These are phyloP conservation scores for Pandemis cinnamomeana DNA, from an alignment of 2,888 invertebrate genomes.

Conservation along the genomic window DNA sequence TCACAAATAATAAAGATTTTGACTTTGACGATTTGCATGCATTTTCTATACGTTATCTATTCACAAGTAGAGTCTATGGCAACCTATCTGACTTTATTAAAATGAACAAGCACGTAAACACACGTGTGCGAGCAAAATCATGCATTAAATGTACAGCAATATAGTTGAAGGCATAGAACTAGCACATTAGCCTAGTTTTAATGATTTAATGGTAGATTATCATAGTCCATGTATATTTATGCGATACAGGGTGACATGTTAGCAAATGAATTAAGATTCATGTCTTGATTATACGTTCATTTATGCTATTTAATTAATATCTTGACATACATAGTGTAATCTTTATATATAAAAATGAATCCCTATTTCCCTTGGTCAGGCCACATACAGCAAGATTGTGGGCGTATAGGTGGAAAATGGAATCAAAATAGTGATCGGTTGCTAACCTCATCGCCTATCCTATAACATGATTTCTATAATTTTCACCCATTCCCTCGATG, in stretches of 20 bases:
- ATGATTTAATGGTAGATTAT: constrained; percentile 3
- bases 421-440: too few species aligned
- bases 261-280: constrained; percentile 1
- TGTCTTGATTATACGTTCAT: constrained; percentile 5
- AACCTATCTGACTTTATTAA: neutral
- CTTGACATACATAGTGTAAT: too few species aligned
- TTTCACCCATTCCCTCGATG: too few species aligned
- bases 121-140: neutral
- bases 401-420: too few species aligned
- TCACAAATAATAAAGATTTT: too few species aligned
- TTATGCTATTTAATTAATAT: neutral
- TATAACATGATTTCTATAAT: too few species aligned
- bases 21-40: too few species aligned
- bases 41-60: neutral
- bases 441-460: too few species aligned
- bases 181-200: constrained; percentile 6
- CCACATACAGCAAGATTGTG: too few species aligned
- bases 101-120: neutral
- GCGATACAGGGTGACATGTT: neutral
- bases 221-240: neutral
- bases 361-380: too few species aligned
- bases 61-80: neutral
- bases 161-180: neutral
- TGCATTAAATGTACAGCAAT: neutral
- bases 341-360: too few species aligned